Evolutionary conservation across 2,797 vertebrate species (phyloP), one percentile per base, ranked within the genome.

Genomic region (Gorsachius magnificus): DNA sequence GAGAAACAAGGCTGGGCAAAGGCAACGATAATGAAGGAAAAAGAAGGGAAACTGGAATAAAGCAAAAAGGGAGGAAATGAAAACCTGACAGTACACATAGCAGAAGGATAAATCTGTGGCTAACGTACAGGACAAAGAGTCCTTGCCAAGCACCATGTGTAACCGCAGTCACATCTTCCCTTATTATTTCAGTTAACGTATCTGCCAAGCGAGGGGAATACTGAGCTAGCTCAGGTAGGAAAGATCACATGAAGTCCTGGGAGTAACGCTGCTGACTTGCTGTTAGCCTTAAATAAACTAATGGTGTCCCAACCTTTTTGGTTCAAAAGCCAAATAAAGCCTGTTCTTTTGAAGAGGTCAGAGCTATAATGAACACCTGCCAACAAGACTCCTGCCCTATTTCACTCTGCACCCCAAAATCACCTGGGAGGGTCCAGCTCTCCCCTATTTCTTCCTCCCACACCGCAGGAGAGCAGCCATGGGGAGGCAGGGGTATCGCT

Each of bases 121-220:
- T 90, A 95, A 95, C 0, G 3, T 78, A 94, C 90, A 92, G 93
- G 88, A 96, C 95, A 95, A 88, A 87, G 71, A 91, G 94, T 96
- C 76, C 90, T 56, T 85, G 95, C 95, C 95, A 95, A 96, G 78
- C 71, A 92, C 92, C 86, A 89, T 86, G 90, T 83, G 87, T 63
- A 95, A 95, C 89, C 41, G 3, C 90, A 95, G 93, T 83, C 95
- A 96, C 93, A 97, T 96, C 92, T 92, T 83, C 68, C 33, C 75
- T 18, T 90, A 80, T 61, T 93, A 87, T 85, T 94, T 53, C 82
- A 93, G 65, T 83, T n/a, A 87, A 53, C 6, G 1, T 33, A 83
- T 72, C 84, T 85, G 72, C 89, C 90, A 93, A 91, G 87, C 0
- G 0, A 85, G 58, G 61, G n/a, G 61, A 97, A 88, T 11, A 83